Base-by-base conservation (phyloP, 2,797 vertebrate genomes). In the Anabas testudineus region DNA sequence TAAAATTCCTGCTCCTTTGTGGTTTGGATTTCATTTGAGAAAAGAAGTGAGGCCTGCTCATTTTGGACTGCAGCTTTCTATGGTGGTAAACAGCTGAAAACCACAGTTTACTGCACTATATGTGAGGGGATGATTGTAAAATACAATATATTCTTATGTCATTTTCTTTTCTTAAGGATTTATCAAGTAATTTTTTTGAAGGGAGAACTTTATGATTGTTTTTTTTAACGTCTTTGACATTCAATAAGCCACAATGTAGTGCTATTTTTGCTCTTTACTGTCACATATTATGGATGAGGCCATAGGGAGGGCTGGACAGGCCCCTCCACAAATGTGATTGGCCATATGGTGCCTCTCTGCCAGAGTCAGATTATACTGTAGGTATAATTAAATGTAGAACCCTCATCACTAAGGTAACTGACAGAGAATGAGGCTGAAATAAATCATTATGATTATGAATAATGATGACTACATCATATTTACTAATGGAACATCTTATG, bases 51-150 rank as follows among this genome's bases (percentile, higher is more conserved):
- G 16, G 41, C 9, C 58, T 4, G 32, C 21, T 46, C 54, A 43
- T 28, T 61, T 15, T 22, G 18, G 30, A 10, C 37, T 54, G 21
- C 21, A 15, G 19, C 34, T 49, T 12, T 58, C 14, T 70, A 30
- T 28, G n/a, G 41, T 47, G 32, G 19, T 28, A 49, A 61, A 55
- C 19, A 48, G 42, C 54, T 52, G 22, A 43, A 74, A 64, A 43
- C 22, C 43, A 28, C 37, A 22, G 7, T 56, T 62, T 74, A 63
- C 12, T 58, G 43, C 47, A 24, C 10, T 14, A 9, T 48, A 47
- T 57, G 14, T 51, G 43, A 45, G 26, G 21, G 39, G 58, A 43
- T 45, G 22, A 22, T 13, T 45, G 41, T 52, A 60, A 51, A 56
- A 59, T 41, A 28, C 22, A 4, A 0, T 10, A 49, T 24, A 53